A percentile compares a stretch with the other conserved stretches of the same genome.
phyloP scores from a whole-genome alignment of 2,888 invertebrate genomes.

The Brachypalpus laphriformis region DNA sequence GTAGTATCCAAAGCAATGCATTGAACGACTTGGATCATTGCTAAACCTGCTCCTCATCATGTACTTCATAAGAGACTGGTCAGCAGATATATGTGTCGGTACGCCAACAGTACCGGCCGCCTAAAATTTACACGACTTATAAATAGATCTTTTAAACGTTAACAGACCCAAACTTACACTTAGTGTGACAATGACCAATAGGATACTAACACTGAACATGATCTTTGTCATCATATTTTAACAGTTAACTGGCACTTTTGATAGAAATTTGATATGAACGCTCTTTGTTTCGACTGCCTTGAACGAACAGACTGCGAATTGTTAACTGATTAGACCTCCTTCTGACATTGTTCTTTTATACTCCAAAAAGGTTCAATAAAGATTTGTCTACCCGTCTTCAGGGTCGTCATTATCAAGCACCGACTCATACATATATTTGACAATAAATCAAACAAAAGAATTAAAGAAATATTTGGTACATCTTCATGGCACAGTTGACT shows the following conservation, averaged over 20 bases:
- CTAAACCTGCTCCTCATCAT: neutral
- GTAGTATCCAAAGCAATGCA: constrained; percentile 1
- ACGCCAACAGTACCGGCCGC: neutral
- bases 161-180: neutral
- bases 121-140: neutral
- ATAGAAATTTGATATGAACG: neutral
- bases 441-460: neutral
- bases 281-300: neutral
- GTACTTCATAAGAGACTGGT: neutral
- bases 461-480: neutral
- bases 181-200: neutral
- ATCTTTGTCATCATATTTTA: neutral
- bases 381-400: neutral
- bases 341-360: constrained; percentile 13
- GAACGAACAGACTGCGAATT: neutral
- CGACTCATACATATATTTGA: neutral
- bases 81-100: neutral
- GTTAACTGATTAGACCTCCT: constrained; percentile 4
- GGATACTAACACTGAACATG: neutral
- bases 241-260: neutral
- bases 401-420: neutral
- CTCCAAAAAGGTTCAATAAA: neutral
- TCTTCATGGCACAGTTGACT: neutral
- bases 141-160: neutral
- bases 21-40: neutral